These are phyloP conservation scores for Acromyrmex heyeri DNA, from an alignment of 1,140 invertebrate genomes.

Conservation along the genomic window DNA sequence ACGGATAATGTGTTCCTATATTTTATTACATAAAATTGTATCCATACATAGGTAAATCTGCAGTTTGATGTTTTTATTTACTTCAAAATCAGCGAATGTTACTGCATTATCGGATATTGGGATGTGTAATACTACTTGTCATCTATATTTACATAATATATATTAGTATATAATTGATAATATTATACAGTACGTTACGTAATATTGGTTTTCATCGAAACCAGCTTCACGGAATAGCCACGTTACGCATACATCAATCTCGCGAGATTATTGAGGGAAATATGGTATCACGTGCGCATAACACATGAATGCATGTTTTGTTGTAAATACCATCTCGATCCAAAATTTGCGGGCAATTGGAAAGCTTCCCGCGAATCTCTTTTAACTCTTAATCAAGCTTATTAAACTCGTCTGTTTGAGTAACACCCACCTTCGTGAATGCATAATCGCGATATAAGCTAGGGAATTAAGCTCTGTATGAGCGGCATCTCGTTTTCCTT, in stretches of 20 bases:
- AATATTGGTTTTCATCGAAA: slow-evolving; percentile 31
- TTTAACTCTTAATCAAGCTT: slow-evolving; percentile 7
- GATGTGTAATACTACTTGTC: neutral
- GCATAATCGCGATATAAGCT: neutral
- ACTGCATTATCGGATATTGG: neutral
- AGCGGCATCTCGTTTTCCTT: neutral
- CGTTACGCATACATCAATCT: slow-evolving; percentile 20
- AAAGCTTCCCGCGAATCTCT: neutral
- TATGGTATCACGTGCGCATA: neutral
- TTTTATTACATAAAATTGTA: neutral
- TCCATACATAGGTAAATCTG: neutral
- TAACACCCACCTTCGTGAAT: too few relatives aligned
- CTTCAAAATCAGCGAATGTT: neutral
- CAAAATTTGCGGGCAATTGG: neutral
- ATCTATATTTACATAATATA: neutral
- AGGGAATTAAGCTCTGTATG: slow-evolving; percentile 6
- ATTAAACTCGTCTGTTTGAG: neutral
- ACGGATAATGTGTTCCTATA: neutral
- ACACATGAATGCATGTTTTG: neutral
- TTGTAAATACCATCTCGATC: neutral
- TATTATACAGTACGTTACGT: neutral
- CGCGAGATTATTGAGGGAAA: slow-evolving; percentile 11
- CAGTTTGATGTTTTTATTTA: slow-evolving; percentile 9
- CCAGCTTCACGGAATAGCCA: slow-evolving; percentile 1
- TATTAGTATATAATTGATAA: slow-evolving; percentile 11